A percentile compares a stretch with the other conserved stretches of the same genome.
These are phyloP conservation scores for Drosophila sucinea DNA, from an alignment of 1,140 invertebrate genomes.

Conservation along the genomic window DNA sequence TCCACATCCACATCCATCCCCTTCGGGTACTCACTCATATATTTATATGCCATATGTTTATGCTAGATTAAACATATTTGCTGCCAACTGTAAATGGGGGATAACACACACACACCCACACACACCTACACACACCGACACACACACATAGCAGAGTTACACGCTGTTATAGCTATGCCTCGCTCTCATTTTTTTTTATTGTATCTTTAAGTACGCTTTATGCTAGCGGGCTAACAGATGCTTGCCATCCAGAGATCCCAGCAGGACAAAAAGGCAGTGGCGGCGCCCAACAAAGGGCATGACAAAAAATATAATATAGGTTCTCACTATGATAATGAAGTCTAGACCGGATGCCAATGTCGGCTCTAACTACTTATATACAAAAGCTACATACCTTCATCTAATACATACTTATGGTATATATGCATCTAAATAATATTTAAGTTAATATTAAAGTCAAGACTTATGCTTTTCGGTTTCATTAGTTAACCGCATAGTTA, in stretches of 20 bases:
- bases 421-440: slow-evolving; percentile 21
- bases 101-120: slow-evolving; percentile 44
- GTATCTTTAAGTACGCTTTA: slow-evolving; percentile 61
- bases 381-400: background rate
- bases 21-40: slow-evolving; percentile 35
- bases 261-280: slow-evolving; percentile 22
- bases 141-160: slow-evolving; percentile 15
- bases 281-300: slow-evolving; percentile 7
- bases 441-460: slow-evolving; percentile 57
- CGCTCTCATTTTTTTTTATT: slow-evolving; percentile 36
- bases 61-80: slow-evolving; percentile 73
- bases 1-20: slow-evolving; percentile 31
- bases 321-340: slow-evolving; percentile 63
- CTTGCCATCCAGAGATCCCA: slow-evolving; percentile 40
- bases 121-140: slow-evolving; percentile 33
- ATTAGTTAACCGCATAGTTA: slow-evolving; percentile 42
- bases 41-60: slow-evolving; percentile 58
- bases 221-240: slow-evolving; percentile 50
- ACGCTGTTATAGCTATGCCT: slow-evolving; percentile 6
- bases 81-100: slow-evolving; percentile 67
- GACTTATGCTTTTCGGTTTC: slow-evolving; percentile 22
- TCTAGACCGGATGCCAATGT: slow-evolving; percentile 73
- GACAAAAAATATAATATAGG: background rate
- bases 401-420: slow-evolving; percentile 17
- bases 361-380: slow-evolving; percentile 29